Percentiles rank a stretch among this genome's conserved stretches.
Evolutionary conservation across 2,113 vertebrate species (phyloP).

Genomic region (Bucco capensis): DNA sequence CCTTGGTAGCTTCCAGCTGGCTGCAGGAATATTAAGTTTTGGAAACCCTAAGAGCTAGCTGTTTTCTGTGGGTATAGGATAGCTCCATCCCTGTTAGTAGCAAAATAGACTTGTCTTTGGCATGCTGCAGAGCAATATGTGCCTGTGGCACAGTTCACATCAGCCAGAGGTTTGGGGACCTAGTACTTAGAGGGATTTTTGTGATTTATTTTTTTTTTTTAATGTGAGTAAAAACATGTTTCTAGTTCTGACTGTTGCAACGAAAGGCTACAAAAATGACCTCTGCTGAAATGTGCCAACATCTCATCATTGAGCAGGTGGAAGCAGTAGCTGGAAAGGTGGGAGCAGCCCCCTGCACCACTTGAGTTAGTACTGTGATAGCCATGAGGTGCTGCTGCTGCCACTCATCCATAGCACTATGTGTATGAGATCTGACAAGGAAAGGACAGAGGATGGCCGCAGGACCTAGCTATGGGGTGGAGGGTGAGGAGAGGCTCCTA

Average conservation of each 20-base stretch:
- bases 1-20: not conserved
- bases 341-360: rapidly evolving
- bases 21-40: not conserved
- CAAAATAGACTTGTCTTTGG: not conserved
- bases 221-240: not conserved
- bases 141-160: not conserved
- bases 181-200: not conserved
- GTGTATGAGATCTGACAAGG: not conserved
- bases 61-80: not conserved
- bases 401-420: rapidly evolving
- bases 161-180: not conserved
- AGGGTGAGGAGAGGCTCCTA: not conserved
- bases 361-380: not conserved
- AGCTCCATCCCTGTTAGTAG: not conserved
- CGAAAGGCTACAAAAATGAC: not conserved
- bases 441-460: not conserved
- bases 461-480: rapidly evolving
- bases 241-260: not conserved
- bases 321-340: not conserved
- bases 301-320: not conserved
- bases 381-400: rapidly evolving
- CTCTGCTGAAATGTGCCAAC: not conserved
- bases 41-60: not conserved
- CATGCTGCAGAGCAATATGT: not conserved
- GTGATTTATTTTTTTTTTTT: not conserved